Base-by-base conservation (phyloP, 2,888 invertebrate species). In the Amblyjoppa proteus region DNA sequence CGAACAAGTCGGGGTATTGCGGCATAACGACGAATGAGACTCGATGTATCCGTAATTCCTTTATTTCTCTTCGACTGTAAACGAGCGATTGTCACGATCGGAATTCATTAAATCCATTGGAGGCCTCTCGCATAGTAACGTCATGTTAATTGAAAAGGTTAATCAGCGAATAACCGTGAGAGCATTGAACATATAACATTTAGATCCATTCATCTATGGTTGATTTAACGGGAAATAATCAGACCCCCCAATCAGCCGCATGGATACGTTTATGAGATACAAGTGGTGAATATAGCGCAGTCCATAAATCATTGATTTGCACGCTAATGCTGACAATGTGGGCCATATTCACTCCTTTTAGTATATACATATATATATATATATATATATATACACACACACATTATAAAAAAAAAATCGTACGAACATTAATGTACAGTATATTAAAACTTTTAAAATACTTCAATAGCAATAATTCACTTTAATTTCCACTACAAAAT, bases 91-190 rank as follows among this genome's bases (percentile, higher is more conserved):
- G 64, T 83, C 56, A 64, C n/a, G 38, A 79, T 78, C 16, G 71
- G 58, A 45, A 66, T 85, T 75, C 64, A 70, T 68, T 28, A 41
- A 41, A 56, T 64, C 68, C 68, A 85, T 85, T 79, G 75, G 53
- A 28, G 56, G 45, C 28, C 49, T 45, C 51, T 25, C 20, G 20
- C 75, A 78, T 71, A 53, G 58, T 28, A 69, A 31, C 51, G 41
- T 45, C 41, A 56, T 70, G 82, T 76, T 85, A 85, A 85, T 85
- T 85, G 85, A 75, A 38, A 85, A 56, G 82, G 70, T 85, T 85
- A 82, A 85, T 85, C 79, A 85, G 82, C 82, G 66, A 61, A 61
- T 75, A 45, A 74, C 49, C 70, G 28, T 34, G 77, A n/a, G 74
- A 34, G 38, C 34, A 25, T 31, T 61, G 74, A 56, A 56, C n/a